Conservation (phyloP, 2,888 invertebrate species). For the Lycia hirtaria region DNA sequence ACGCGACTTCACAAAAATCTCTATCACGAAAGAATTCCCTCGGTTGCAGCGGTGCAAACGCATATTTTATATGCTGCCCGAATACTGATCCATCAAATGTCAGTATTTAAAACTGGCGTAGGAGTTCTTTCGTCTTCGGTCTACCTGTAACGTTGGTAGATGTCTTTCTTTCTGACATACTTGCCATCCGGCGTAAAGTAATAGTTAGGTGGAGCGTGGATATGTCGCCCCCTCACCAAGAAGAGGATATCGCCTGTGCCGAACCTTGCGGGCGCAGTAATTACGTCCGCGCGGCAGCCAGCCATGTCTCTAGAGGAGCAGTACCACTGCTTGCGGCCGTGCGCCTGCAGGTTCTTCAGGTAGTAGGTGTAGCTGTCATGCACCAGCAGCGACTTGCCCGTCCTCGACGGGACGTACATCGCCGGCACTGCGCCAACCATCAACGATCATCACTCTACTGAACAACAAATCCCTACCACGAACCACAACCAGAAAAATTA, state of each 20-base stretch:
- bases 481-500: neutral
- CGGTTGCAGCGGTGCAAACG: neutral
- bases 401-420: constrained; percentile 81
- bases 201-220: constrained; percentile 77
- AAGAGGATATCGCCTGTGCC: constrained; percentile 75
- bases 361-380: constrained; percentile 81
- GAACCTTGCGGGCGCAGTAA: constrained; percentile 69
- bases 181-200: constrained; percentile 81
- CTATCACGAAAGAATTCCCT: neutral
- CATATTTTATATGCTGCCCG: constrained; percentile 3
- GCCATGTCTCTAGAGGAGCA: constrained; percentile 82
- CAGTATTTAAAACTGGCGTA: neutral
- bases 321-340: constrained; percentile 82
- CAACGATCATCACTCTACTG: constrained; percentile 23
- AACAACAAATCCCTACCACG: neutral
- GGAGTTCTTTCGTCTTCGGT: constrained; percentile 20
- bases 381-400: constrained; percentile 77
- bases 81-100: neutral
- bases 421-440: constrained; percentile 65
- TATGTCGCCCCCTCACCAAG: constrained; percentile 76
- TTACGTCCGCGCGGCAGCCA: constrained; percentile 79
- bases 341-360: constrained; percentile 79
- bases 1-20: neutral
- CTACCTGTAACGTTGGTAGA: constrained; percentile 80
- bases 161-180: constrained; percentile 78